Conservation (phyloP, 2,797 vertebrate species). For the Anableps anableps region DNA sequence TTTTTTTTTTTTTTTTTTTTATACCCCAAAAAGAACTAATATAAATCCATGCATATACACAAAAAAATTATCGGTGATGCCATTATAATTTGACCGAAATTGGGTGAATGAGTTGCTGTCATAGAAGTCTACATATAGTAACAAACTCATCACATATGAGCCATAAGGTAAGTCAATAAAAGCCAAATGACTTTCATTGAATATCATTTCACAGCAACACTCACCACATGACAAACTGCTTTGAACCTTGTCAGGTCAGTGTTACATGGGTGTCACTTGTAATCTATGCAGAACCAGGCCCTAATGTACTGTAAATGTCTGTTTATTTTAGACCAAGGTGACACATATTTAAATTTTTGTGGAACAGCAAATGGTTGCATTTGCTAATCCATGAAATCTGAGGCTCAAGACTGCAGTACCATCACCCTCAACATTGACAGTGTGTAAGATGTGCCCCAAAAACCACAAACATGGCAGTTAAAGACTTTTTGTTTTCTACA, state of each 20-base stretch:
- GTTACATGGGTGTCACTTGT: too few relatives aligned
- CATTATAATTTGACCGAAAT: not conserved
- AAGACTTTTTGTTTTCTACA: not conserved
- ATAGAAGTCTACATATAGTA: not conserved
- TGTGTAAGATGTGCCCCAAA: not conserved
- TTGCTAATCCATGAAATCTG: not conserved
- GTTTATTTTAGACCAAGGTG: not conserved
- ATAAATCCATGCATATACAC: not conserved
- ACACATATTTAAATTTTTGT: not conserved
- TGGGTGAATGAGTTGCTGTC: too few relatives aligned
- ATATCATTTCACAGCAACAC: not conserved
- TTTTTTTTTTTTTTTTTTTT: too few relatives aligned
- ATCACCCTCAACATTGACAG: not conserved
- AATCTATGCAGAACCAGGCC: too few relatives aligned
- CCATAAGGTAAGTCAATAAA: too few relatives aligned
- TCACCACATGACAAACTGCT: too few relatives aligned
- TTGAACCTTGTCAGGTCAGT: too few relatives aligned
- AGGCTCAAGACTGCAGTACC: not conserved
- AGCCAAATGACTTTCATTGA: not conserved
- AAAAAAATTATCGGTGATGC: not conserved
- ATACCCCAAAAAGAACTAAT: too few relatives aligned
- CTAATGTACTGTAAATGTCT: not conserved
- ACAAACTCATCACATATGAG: too few relatives aligned
- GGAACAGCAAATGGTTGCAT: not conserved
- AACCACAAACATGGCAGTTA: not conserved